phyloP scores from a whole-genome alignment of 2,797 vertebrate genomes.

The Podarcis lilfordi region DNA sequence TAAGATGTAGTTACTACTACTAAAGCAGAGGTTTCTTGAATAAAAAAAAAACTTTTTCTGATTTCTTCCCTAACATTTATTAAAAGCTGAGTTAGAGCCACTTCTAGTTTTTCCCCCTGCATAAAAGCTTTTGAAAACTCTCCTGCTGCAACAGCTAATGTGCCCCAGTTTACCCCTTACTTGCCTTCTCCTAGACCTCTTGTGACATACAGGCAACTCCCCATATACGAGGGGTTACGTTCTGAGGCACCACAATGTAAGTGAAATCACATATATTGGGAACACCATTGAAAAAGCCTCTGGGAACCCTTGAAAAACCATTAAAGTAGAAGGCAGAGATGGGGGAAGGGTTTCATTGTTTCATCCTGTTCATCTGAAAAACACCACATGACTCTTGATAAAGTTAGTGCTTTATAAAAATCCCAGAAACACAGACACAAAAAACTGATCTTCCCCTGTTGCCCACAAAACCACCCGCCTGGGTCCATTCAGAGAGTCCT shows the following conservation, averaged over 20 bases:
- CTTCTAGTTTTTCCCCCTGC: background rate
- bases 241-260: too few relatives aligned
- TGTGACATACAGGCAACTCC: background rate
- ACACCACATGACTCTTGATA: background rate
- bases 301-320: too few relatives aligned
- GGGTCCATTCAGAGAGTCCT: background rate
- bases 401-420: conserved; percentile 40
- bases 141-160: background rate
- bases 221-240: too few relatives aligned
- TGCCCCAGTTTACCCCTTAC: background rate
- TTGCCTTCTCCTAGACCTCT: background rate
- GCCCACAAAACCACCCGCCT: background rate
- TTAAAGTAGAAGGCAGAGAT: background rate
- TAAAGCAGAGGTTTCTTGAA: background rate
- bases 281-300: too few relatives aligned
- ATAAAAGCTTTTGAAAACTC: background rate
- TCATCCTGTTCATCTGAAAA: conserved; percentile 1
- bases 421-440: background rate
- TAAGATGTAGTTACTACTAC: background rate
- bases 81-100: background rate
- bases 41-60: background rate
- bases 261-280: too few relatives aligned
- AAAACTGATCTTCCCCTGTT: background rate
- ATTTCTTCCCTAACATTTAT: background rate
- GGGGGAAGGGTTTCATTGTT: background rate